Base-by-base conservation (phyloP, 1,140 invertebrate genomes). In the Pseudomyrmex concolor region DNA sequence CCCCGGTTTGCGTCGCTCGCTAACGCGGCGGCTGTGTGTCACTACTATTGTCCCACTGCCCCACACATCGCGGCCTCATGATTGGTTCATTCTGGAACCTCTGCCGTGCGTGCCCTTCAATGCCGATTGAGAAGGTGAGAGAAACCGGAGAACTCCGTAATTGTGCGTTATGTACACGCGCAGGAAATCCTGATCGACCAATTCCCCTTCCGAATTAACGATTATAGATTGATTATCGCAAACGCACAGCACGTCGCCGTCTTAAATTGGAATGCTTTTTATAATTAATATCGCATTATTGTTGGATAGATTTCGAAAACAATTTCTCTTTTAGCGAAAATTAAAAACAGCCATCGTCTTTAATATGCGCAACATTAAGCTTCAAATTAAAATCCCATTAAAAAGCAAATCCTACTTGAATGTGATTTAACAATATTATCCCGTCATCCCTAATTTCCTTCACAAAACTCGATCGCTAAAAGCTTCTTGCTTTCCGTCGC, bases 71-170 rank as follows among this genome's bases (percentile, higher is more conserved):
- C 92, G 93, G 93, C 94, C 95, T 95, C 95, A 98, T 98, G 97
- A 98, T 98, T 95, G 97, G 97, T 95, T 98, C 97, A 96, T 98
- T 98, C 95, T 98, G 97, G 97, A 98, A 98, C 95, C 95, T 98
- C 95, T 98, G 97, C 95, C 97, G 97, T 95, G 97, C 97, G 95
- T 98, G 97, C 95, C 97, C 97, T 93, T 97, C 97, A 94, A 97
- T 98, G 97, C 97, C 97, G 93, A 97, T 98, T 93, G 97, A 98
- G 95, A 98, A 98, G 97, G 97, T 98, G 95, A 96, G 93, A 87
- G 43, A 80, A 34, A 3, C 17, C 43, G 45, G 43, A 15, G 55
- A 19, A 51, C 17, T n/a, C n/a, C 54, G n/a, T 55, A n/a, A 73
- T 22, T 54, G 13, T 15, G 9, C 5, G 0, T 1, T 25, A 25